These are phyloP conservation scores for Patella pellucida DNA, from an alignment of 2,888 invertebrate species.

Conservation along the genomic window DNA sequence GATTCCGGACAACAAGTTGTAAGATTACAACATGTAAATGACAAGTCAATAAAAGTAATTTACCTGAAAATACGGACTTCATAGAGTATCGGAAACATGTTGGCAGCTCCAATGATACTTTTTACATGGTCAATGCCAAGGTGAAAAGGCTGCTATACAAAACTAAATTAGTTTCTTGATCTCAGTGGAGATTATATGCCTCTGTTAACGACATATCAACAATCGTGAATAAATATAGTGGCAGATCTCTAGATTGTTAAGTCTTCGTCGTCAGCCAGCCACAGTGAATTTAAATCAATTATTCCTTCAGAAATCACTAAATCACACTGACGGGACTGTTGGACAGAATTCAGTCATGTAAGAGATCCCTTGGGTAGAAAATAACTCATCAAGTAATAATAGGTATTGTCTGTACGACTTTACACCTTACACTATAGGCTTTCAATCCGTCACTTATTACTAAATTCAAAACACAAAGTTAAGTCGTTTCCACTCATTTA, in stretches of 20 bases:
- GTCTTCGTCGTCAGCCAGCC: conserved; percentile 11
- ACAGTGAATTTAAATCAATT: conserved; percentile 25
- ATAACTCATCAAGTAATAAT: conserved; percentile 4
- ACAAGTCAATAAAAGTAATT: conserved; percentile 8
- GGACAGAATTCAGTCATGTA: conserved; percentile 22
- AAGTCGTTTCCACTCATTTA: too few relatives aligned
- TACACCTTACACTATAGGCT: too few relatives aligned
- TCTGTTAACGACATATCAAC: conserved; percentile 9
- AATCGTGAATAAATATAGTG: neutral
- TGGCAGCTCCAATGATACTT: neutral
- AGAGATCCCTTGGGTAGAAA: neutral
- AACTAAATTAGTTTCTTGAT: neutral
- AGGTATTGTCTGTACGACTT: too few relatives aligned
- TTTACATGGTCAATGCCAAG: neutral
- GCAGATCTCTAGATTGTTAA: neutral
- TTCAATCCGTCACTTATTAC: too few relatives aligned
- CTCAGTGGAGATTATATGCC: conserved; percentile 2
- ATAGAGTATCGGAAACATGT: conserved; percentile 25
- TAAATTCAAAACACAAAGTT: too few relatives aligned
- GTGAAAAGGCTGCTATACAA: neutral
- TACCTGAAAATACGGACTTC: conserved; percentile 24
- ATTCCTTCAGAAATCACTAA: conserved; percentile 16
- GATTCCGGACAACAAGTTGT: too few relatives aligned
- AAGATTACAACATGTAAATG: neutral
- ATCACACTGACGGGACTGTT: conserved; percentile 1